Evolutionary conservation across 1,140 invertebrate genomes (phyloP), one percentile per base, ranked within the genome.

Genomic region (Drosophila pectinifera): DNA sequence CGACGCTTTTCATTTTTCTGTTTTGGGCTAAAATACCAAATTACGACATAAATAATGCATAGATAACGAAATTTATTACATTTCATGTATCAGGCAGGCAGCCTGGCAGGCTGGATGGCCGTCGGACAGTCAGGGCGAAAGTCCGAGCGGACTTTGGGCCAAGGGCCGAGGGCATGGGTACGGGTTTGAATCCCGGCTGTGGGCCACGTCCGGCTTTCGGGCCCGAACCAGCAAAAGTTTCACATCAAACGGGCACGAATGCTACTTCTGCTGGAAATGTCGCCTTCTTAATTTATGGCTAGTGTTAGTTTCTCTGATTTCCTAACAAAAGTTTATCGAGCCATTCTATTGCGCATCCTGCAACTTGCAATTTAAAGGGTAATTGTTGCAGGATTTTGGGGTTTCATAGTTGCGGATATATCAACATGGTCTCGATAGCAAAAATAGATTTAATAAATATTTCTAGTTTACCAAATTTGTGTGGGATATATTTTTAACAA

Each of bases 31-130:
- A 89, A 89, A 89, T 89, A 90, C 84, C 84, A 89, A 89, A 89
- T 89, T 89, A 89, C 84, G 84, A 89, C 85, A 89, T 89, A 89
- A 89, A 89, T 89, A 89, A 89, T 89, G 84, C 84, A 90, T 89
- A 89, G 84, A 89, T 89, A 89, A 89, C 84, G 73, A 89, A 89
- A 89, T 89, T 89, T 89, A 89, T 89, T 89, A 89, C 84, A 90
- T 89, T 89, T 89, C 84, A 89, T 89, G 84, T 88, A 86, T 88
- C 83, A 86, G 83, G 64, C 76, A 53, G 70, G 59, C 43, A 46
- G 49, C n/a, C 67, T 31, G 48, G 20, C 42, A 31, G 65, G 7
- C 67, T 31, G 48, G 20, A 38, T 24, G 65, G 7, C 48, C 7
- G 43, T 8, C 31, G 42, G 43, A 36, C 65, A 45, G 48, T 65